A percentile compares a stretch with the other conserved stretches of the same genome.
Conservation (phyloP, 2,113 vertebrate genomes). For the Tychaedon coryphoeus region DNA sequence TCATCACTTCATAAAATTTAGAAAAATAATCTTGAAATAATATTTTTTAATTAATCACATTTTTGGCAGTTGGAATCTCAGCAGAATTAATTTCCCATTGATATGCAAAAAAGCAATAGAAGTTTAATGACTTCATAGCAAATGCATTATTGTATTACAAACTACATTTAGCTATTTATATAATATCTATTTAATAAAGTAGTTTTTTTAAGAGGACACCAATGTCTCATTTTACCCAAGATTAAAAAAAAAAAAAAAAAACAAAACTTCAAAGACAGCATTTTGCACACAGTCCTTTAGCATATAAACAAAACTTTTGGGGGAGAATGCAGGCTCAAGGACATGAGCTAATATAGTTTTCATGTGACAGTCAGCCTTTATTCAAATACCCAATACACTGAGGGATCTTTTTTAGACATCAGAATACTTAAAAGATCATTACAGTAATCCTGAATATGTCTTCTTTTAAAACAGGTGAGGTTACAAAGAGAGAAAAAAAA, state of each 20-base stretch:
- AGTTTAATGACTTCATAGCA: not conserved
- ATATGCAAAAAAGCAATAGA: not conserved
- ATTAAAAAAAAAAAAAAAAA: not conserved
- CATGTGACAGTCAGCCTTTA: not conserved
- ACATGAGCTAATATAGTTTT: not conserved
- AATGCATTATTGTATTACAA: not conserved
- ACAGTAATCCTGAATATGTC: not conserved
- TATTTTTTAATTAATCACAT: not conserved
- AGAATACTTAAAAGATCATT: not conserved
- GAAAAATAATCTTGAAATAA: not conserved
- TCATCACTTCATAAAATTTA: not conserved
- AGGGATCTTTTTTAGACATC: not conserved
- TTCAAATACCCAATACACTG: not conserved
- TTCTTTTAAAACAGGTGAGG: not conserved
- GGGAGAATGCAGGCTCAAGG: not conserved
- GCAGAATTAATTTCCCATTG: not conserved
- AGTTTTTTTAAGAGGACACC: not conserved
- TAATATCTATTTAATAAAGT: not conserved
- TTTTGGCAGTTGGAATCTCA: constrained; percentile 6
- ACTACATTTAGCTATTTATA: not conserved
- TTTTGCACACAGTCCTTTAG: not conserved
- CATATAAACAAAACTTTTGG: not conserved
- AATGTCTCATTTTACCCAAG: not conserved
- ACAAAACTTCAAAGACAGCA: not conserved
- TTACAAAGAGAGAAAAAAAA: not conserved